Percentiles rank a stretch among this genome's conserved stretches.
phyloP scores from a whole-genome alignment of 2,797 vertebrate genomes.

The Myotis pilosus region DNA sequence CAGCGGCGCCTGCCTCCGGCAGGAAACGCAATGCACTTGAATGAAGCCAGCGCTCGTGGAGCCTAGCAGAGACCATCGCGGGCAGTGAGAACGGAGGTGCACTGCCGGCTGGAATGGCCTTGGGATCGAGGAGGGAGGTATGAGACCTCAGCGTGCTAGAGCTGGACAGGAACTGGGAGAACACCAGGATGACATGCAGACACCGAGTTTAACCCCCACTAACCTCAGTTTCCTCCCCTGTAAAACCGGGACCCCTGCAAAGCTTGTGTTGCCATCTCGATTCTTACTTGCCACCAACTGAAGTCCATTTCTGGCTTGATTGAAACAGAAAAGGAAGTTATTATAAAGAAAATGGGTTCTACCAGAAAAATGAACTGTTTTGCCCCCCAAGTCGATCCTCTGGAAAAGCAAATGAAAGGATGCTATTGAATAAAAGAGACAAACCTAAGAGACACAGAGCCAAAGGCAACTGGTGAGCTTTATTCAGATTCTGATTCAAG shows the following conservation, averaged over 20 bases:
- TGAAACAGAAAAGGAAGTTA: conserved; percentile 33
- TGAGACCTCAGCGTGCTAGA: background rate
- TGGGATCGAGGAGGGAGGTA: background rate
- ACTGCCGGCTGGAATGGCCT: background rate
- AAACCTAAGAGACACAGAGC: background rate
- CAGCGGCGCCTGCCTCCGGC: background rate
- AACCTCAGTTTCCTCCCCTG: conserved; percentile 49
- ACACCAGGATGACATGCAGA: background rate
- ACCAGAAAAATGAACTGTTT: background rate
- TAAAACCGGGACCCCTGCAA: background rate
- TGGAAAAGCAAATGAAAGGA: background rate
- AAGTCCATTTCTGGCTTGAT: background rate
- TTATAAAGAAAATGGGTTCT: conserved; percentile 26
- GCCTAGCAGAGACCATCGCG: background rate
- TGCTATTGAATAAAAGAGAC: background rate
- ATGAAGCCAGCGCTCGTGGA: background rate
- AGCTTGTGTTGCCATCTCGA: background rate
- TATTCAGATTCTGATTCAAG: background rate
- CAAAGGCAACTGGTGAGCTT: background rate
- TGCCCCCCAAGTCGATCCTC: background rate
- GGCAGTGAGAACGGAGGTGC: background rate
- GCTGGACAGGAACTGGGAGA: background rate
- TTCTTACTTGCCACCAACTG: background rate
- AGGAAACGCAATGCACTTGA: background rate
- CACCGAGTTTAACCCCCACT: background rate